Conservation (phyloP, 2,888 invertebrate genomes). For the Dryobotodes eremita region DNA sequence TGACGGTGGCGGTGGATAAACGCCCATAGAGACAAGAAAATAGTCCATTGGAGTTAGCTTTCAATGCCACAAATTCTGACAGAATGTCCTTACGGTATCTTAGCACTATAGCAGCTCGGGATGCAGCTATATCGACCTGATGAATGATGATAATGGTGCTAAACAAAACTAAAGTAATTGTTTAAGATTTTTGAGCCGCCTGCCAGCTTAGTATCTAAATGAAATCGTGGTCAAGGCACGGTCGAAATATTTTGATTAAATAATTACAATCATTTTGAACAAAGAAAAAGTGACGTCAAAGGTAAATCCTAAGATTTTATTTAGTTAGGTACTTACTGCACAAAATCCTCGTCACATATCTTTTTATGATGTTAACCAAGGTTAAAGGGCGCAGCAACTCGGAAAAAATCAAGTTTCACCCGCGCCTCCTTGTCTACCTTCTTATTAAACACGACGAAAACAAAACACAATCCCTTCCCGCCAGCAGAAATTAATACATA, state of each 20-base stretch:
- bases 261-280: no score
- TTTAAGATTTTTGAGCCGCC: no score
- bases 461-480: no score
- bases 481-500: no score
- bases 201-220: neutral
- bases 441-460: no score
- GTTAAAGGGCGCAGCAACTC: no score
- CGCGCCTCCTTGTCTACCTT: no score
- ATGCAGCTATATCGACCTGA: neutral
- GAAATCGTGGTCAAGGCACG: conserved; percentile 1
- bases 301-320: neutral
- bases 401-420: neutral
- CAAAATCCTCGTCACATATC: neutral
- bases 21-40: neutral
- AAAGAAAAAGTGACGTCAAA: neutral
- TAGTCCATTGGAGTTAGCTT: neutral
- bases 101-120: neutral
- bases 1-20: no score
- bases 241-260: no score
- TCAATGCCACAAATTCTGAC: neutral
- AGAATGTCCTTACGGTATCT: neutral
- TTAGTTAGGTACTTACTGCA: no score
- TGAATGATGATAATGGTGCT: neutral
- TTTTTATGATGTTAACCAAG: neutral
- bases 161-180: neutral